These are phyloP conservation scores for Ellobius talpinus DNA, from an alignment of 2,113 vertebrate genomes.

Conservation along the genomic window DNA sequence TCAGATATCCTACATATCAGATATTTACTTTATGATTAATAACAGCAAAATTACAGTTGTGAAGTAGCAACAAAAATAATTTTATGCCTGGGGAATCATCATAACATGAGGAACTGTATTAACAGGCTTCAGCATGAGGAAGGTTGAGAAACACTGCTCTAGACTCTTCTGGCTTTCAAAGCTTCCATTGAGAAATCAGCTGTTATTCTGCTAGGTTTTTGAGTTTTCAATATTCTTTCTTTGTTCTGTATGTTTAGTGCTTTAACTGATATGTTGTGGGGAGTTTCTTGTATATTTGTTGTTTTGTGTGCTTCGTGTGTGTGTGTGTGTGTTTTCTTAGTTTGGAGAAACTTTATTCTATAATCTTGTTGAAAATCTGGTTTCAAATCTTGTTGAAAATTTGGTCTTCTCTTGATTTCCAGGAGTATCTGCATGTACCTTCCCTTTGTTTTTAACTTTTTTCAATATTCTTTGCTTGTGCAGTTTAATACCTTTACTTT, in stretches of 20 bases:
- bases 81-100: no score
- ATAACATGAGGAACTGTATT: no score
- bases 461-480: neutral
- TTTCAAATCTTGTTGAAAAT: neutral
- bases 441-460: neutral
- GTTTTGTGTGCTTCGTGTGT: neutral
- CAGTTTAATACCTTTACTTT: neutral
- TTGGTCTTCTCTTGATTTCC: neutral
- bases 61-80: no score
- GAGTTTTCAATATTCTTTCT: neutral
- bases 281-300: neutral
- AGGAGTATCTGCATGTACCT: neutral
- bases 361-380: neutral
- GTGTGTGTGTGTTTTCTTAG: neutral
- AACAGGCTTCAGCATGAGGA: no score
- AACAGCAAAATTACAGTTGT: no score
- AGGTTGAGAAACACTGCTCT: no score
- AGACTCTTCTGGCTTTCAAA: neutral
- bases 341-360: neutral
- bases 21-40: no score
- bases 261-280: neutral
- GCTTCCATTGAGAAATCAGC: neutral
- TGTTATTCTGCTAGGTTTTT: neutral
- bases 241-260: neutral
- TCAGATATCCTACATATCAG: no score